Percentiles rank a stretch among this genome's conserved stretches.
Conservation (phyloP, 1,140 invertebrate genomes). For the Probaryconus sp. region DNA sequence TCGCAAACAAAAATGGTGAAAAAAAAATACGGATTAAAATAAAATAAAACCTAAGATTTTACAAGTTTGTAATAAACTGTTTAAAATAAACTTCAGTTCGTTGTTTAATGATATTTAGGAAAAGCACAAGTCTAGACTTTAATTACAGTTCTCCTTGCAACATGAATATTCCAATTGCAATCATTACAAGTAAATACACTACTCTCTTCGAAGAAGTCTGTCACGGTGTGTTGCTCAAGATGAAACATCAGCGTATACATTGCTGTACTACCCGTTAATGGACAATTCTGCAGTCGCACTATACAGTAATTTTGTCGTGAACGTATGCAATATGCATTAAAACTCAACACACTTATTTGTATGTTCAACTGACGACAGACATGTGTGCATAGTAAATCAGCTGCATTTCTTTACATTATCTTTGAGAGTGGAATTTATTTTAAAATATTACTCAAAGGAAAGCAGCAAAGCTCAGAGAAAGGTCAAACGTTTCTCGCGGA, state of each 20-base stretch:
- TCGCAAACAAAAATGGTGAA: too few species aligned
- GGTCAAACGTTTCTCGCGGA: too few species aligned
- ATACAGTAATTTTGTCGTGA: constrained; percentile 11
- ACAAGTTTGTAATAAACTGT: too few species aligned
- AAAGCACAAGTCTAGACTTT: too few species aligned
- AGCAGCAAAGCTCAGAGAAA: too few species aligned
- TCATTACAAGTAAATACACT: background rate
- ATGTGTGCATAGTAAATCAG: background rate
- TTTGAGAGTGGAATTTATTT: too few species aligned
- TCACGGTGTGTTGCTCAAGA: background rate
- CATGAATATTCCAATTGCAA: background rate
- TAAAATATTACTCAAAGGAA: background rate
- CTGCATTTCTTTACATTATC: background rate
- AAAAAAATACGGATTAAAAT: too few species aligned
- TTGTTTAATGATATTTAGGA: too few species aligned
- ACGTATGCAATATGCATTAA: constrained; percentile 20
- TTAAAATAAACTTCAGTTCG: too few species aligned
- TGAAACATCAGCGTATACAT: constrained; percentile 12
- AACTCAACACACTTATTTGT: constrained; percentile 7
- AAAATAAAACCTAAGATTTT: too few species aligned
- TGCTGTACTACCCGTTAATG: constrained; percentile 11
- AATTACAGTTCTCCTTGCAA: too few species aligned
- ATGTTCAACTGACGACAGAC: constrained; percentile 1
- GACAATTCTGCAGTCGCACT: constrained; percentile 21
- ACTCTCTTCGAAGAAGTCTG: too few species aligned